phyloP scores from a whole-genome alignment of 1,140 invertebrate genomes.

The Ooceraea biroi region DNA sequence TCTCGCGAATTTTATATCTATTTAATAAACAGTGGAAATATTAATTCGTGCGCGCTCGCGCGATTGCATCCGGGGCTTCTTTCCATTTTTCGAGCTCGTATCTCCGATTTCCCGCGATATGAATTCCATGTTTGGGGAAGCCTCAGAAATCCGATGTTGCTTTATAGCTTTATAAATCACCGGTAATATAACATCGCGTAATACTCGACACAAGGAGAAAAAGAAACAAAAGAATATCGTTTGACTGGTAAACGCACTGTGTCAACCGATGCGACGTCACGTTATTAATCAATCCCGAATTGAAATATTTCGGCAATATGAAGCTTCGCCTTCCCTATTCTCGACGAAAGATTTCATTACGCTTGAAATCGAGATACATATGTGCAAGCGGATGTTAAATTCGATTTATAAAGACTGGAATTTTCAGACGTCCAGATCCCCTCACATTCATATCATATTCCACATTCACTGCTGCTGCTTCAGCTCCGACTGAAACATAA shows the following conservation, averaged over 20 bases:
- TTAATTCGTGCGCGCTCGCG: conserved; percentile 36
- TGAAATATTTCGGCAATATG: conserved; percentile 6
- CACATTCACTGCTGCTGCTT: background rate
- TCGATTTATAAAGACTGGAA: background rate
- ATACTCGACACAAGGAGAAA: conserved; percentile 6
- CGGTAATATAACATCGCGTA: conserved; percentile 41
- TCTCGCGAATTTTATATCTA: conserved; percentile 44
- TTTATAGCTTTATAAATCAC: conserved; percentile 48
- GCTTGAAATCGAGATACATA: background rate
- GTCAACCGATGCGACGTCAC: background rate
- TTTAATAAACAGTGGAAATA: conserved; percentile 56
- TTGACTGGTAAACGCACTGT: conserved; percentile 22
- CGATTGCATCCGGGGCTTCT: conserved; percentile 30
- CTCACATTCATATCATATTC: too few species aligned
- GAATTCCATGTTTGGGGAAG: conserved; percentile 44
- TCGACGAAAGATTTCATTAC: conserved; percentile 4
- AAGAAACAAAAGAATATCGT: conserved; percentile 16
- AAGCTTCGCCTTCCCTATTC: background rate
- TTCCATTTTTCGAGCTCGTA: conserved; percentile 48
- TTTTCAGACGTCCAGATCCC: background rate
- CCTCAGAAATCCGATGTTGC: conserved; percentile 33
- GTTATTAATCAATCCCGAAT: conserved; percentile 20
- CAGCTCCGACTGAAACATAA: background rate
- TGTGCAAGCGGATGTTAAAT: background rate
- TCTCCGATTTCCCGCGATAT: conserved; percentile 52